Evolutionary conservation across 2,888 invertebrate genomes (phyloP).

Genomic region (Sicus ferrugineus): DNA sequence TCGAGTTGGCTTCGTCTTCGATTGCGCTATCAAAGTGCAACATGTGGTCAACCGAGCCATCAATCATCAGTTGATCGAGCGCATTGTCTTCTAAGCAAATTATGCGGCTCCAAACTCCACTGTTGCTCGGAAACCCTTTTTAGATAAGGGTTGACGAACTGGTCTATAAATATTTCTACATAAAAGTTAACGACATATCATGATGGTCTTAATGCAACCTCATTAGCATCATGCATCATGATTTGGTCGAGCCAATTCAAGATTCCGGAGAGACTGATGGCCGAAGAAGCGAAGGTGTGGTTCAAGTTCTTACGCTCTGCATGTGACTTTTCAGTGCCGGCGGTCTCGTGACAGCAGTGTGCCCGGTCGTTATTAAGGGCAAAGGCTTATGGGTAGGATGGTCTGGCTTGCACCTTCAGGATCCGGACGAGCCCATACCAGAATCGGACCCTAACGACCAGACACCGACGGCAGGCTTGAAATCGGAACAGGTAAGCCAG

Average conservation of each 20-base stretch:
- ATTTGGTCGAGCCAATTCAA: too few relatives aligned
- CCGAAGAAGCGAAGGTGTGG: background rate
- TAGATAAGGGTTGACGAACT: constrained; percentile 28
- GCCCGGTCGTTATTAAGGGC: constrained; percentile 86
- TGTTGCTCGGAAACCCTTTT: background rate
- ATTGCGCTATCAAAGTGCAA: too few relatives aligned
- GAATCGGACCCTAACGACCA: constrained; percentile 87
- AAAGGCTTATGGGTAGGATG: constrained; percentile 91
- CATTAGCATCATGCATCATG: background rate
- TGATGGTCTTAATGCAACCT: too few relatives aligned
- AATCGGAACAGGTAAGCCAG: constrained; percentile 76
- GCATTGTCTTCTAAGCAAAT: constrained; percentile 3
- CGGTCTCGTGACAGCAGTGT: constrained; percentile 88
- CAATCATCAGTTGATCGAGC: too few relatives aligned
- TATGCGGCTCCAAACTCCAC: constrained; percentile 9
- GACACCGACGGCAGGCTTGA: constrained; percentile 85
- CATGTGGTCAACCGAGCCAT: too few relatives aligned
- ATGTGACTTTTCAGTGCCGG: constrained; percentile 73
- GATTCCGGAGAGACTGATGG: background rate
- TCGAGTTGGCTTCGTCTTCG: too few relatives aligned
- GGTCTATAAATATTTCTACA: too few relatives aligned
- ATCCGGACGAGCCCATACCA: constrained; percentile 81
- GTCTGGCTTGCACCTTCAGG: constrained; percentile 84
- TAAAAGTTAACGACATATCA: too few relatives aligned
- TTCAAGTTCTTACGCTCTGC: background rate